Conservation (phyloP, 2,888 invertebrate species). For the Alloplasta piceator region DNA sequence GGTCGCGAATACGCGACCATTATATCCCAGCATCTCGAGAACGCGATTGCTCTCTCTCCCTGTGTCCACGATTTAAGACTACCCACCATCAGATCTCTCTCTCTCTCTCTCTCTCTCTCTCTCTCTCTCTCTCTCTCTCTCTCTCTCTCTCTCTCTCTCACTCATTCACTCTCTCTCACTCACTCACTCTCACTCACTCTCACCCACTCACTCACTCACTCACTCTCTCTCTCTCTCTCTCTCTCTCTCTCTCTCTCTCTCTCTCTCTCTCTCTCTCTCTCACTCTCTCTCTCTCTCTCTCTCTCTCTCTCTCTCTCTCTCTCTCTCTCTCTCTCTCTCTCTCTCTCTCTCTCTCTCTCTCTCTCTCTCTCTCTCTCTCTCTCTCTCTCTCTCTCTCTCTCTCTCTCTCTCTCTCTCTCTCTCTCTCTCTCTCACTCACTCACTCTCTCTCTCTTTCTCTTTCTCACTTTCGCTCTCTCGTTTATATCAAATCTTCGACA, state of each 20-base stretch:
- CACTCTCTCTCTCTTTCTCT: background rate
- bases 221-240: background rate
- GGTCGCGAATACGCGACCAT: constrained; percentile 50
- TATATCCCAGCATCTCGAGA: constrained; percentile 31
- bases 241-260: background rate
- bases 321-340: constrained; percentile 15
- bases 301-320: constrained; percentile 4
- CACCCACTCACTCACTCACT: too few relatives aligned
- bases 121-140: constrained; percentile 8
- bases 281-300: background rate
- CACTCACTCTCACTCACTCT: background rate
- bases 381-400: constrained; percentile 15
- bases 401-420: constrained; percentile 12
- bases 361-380: constrained; percentile 16
- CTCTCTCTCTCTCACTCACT: constrained; percentile 8
- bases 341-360: constrained; percentile 15
- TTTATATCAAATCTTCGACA: background rate
- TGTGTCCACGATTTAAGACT: constrained; percentile 56
- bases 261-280: constrained; percentile 17
- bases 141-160: background rate
- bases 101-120: background rate
- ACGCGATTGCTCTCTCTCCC: constrained; percentile 28
- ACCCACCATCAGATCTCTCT: constrained; percentile 12
- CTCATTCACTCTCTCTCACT: background rate
- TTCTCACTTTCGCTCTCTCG: background rate